Evolutionary conservation across 2,888 invertebrate species (phyloP), one percentile per base, ranked within the genome.

Genomic region (Pomacea canaliculata): DNA sequence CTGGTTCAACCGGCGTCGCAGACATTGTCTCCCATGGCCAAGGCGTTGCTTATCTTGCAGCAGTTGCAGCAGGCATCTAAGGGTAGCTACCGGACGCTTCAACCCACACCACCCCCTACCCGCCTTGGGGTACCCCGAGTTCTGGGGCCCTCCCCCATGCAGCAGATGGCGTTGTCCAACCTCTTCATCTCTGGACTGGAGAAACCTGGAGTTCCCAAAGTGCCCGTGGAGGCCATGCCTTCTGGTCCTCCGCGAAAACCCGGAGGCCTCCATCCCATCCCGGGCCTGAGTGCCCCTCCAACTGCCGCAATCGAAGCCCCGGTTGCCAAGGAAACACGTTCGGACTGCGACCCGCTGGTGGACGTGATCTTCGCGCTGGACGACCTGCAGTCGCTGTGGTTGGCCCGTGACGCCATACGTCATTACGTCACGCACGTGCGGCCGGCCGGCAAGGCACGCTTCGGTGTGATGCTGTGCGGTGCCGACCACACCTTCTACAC

Each of bases 341-440:
- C 69, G 69, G 59, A 60, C 12, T 74, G 74, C 49, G 69, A 68
- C 27, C 63, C 23, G 69, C 23, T 62, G 16, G 74, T 74, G 74
- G 74, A 74, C 69, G 62, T 67, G 8, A 68, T 74, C 37, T 74
- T 74, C 74, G 74, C 74, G 10, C 74, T 74, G 62, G 74, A 74
- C 60, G 69, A 69, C 74, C 68, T 74, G 48, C 48, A 68, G 62
- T 62, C 59, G 37, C 27, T 74, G 63, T 74, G 74, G 74, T n/a
- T 74, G 69, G 74, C 74, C 0, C 74, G 69, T 16, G 74, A 74
- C n/a, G 27, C 74, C 48, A 74, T 74, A 48, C 74, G 69, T 2
- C 49, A 69, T 59, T 74, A 74, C 69, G 49, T 68, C 59, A 74
- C 74, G 13, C 74, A 69, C 67, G 69, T 74, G 74, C 68, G 59